Evolutionary conservation across 2,113 vertebrate genomes (phyloP), one percentile per base, ranked within the genome.

Genomic region (Spizaetus ornatus): DNA sequence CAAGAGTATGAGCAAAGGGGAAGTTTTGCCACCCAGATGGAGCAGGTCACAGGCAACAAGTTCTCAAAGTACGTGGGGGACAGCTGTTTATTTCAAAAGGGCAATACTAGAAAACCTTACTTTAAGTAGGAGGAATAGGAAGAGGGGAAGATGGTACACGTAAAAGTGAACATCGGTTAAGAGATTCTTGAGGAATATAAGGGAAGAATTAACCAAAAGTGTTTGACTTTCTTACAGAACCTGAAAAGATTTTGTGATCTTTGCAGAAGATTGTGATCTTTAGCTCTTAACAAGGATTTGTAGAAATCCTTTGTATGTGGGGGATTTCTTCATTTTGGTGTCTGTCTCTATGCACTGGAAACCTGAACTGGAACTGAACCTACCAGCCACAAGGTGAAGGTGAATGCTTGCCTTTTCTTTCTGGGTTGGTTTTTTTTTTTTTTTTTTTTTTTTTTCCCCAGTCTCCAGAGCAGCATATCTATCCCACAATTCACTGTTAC

Each of bases 391-490:
- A 38, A n/a, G 31, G 1, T 69, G 14, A 40, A 83, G n/a, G 18
- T 50, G 16, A 72, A 40, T 17, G 34, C 13, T 80, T 77, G 21
- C 11, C 5, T 76, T 55, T 61, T 43, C 20, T 40, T 38, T 29
- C 31, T 70, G n/a, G 5, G 2, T 25, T 85, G 65, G 3, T 9
- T 38, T 38, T 10, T 9, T 9, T 10, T 38, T 38, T 36, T 10
- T 9, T 9, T 10, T 38, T 38, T 36, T 36, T 38, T 38, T 38
- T 38, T 38, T 38, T 38, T 9, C 38, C 38, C 38, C 48, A 20
- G 0, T 65, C 18, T 83, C 31, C 52, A 63, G 34, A 59, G 32
- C 0, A 1, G n/a, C 9, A 32, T 53, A 10, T 9, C 16, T 59
- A 10, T 61, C 16, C 18, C 10, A 61, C 48, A 67, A 4, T 11